Base-by-base conservation (phyloP, 2,888 invertebrate genomes). In the Allacma fusca region DNA sequence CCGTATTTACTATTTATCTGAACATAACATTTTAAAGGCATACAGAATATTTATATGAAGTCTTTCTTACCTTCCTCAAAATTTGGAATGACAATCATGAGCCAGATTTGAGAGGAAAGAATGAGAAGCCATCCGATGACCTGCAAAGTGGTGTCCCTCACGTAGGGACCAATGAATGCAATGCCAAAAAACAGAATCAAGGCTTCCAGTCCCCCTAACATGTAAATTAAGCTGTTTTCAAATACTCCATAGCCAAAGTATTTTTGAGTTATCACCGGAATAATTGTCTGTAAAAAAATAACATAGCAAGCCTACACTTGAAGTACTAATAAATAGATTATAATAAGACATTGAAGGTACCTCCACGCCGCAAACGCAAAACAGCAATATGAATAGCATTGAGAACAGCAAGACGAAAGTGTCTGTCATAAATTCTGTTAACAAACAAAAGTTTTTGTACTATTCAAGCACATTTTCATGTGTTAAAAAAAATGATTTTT, bases 351-450 rank as follows among this genome's bases (percentile, higher is more conserved):
- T 40, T 16, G 19, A 9, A 34, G 4, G 4, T 82, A 87, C 88
- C 85, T 88, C 88, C 40, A 88, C 81, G 23, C 85, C 85, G 19
- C 87, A 83, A 83, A 88, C 88, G 76, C 87, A 86, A 83, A 88
- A 88, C 80, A 86, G 86, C 4, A 86, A 85, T 57, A 86, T 86
- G 79, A 88, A 88, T 65, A 86, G 85, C 75, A 86, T 84, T 21
- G 85, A 85, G 59, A 88, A 79, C 19, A 88, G 83, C 2, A 86
- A 85, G 2, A 88, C 84, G 23, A 88, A 85, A 77, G 87, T 86
- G 82, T 87, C 87, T 76, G 86, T 81, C 9, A 87, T 81, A 80
- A 87, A 87, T 80, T 87, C 88, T 87, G 84, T 26, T 85, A 73
- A 34, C 1, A 44, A 70, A 40, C 1, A 43, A 44, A 73, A 16